These are phyloP conservation scores for Bellardia pandia DNA, from an alignment of 2,888 invertebrate genomes.

Conservation along the genomic window DNA sequence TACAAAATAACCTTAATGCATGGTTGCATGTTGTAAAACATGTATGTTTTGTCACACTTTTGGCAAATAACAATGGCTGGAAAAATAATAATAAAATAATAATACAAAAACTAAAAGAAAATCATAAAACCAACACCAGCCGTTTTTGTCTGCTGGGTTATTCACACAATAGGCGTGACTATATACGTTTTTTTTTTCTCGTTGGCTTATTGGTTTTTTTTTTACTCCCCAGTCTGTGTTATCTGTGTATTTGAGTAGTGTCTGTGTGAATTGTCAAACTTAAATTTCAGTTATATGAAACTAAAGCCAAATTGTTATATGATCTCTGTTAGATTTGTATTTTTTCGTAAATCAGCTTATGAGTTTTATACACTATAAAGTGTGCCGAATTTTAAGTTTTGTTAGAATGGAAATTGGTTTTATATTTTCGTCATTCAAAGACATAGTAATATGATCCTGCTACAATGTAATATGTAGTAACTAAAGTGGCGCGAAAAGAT, in stretches of 20 bases:
- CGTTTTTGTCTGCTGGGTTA: constrained; percentile 65
- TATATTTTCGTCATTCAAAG: neutral
- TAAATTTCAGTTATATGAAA: constrained; percentile 65
- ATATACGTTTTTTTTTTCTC: neutral
- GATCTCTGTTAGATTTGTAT: constrained; percentile 46
- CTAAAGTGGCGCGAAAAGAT: neutral
- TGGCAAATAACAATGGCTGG: constrained; percentile 70
- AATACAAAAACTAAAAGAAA: constrained; percentile 24
- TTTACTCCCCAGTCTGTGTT: constrained; percentile 18
- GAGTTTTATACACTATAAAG: constrained; percentile 60
- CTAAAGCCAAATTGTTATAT: constrained; percentile 52
- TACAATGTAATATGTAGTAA: constrained; percentile 18
- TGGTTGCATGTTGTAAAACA: constrained; percentile 72
- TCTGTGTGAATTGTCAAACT: constrained; percentile 52
- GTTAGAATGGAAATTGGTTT: constrained; percentile 18
- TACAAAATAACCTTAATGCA: constrained; percentile 68
- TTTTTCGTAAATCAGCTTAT: constrained; percentile 62
- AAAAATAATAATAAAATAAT: constrained; percentile 57
- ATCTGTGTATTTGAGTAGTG: neutral
- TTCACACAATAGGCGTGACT: constrained; percentile 72
- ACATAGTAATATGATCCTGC: constrained; percentile 32
- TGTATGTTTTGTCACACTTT: constrained; percentile 73
- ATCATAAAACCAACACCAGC: constrained; percentile 63
- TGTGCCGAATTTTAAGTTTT: constrained; percentile 48
- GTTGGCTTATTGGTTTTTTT: neutral